Conservation (phyloP, 2,888 invertebrate genomes). For the Tipula confusa region DNA sequence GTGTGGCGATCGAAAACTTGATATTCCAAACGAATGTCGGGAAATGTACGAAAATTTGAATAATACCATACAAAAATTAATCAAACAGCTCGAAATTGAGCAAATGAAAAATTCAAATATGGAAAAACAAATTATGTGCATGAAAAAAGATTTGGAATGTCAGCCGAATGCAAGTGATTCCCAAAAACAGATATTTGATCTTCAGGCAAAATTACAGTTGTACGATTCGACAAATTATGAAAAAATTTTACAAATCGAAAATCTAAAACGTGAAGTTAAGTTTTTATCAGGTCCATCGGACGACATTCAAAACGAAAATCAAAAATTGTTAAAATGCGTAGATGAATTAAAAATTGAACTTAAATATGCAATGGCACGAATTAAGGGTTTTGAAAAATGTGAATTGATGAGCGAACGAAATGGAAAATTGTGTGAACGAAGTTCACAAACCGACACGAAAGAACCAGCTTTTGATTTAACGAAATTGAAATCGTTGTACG, state of each 20-base stretch:
- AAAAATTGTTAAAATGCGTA: neutral
- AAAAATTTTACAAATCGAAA: constrained; percentile 21
- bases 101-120: neutral
- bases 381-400: neutral
- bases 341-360: neutral
- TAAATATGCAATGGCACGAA: neutral
- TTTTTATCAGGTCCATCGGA: constrained; percentile 8
- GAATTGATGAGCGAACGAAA: neutral
- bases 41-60: neutral
- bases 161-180: neutral
- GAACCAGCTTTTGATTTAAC: neutral
- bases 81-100: neutral
- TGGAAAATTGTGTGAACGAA: neutral
- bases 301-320: constrained; percentile 25
- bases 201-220: neutral
- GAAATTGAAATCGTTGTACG: neutral
- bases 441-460: neutral
- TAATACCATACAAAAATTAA: neutral
- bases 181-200: neutral
- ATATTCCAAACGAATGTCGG: neutral
- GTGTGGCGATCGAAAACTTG: neutral
- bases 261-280: neutral
- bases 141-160: neutral
- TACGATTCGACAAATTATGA: neutral
- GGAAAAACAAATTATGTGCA: neutral